Conservation (phyloP, 2,888 invertebrate species). For the Drosophila parthenogenetica region DNA sequence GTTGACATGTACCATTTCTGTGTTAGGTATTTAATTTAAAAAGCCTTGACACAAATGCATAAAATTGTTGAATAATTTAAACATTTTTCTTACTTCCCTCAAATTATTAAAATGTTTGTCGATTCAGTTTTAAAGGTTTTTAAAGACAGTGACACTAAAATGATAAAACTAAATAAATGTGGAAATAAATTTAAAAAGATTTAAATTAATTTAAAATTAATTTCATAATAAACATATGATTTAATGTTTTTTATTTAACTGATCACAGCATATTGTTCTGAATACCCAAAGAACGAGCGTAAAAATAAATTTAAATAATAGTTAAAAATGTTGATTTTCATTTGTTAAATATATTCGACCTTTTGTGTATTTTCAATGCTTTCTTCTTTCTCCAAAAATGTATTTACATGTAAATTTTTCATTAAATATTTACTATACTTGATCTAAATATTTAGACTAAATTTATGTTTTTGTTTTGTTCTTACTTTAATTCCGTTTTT, state of each 20-base stretch:
- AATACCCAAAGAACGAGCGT: constrained; percentile 63
- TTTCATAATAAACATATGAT: constrained; percentile 35
- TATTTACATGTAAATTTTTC: constrained; percentile 61
- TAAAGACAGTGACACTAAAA: constrained; percentile 24
- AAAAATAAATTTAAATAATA: constrained; percentile 20
- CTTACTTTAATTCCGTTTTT: constrained; percentile 19
- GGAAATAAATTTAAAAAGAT: constrained; percentile 41
- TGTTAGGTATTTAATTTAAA: constrained; percentile 42
- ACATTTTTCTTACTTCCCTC: neutral
- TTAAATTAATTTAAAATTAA: constrained; percentile 38
- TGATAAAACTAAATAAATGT: constrained; percentile 66
- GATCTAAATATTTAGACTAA: constrained; percentile 39
- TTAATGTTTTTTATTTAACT: constrained; percentile 60
- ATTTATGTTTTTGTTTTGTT: constrained; percentile 1
- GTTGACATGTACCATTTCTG: constrained; percentile 55
- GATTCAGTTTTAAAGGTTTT: constrained; percentile 52
- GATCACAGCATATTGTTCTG: constrained; percentile 76
- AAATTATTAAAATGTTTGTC: constrained; percentile 4
- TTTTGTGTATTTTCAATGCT: constrained; percentile 22
- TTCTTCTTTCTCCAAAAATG: constrained; percentile 38
- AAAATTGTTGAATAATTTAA: constrained; percentile 27
- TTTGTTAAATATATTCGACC: constrained; percentile 19
- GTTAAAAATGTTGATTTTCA: constrained; percentile 4
- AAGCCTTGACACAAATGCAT: constrained; percentile 38
- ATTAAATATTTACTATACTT: constrained; percentile 61